phyloP scores from a whole-genome alignment of 2,797 vertebrate genomes.

The Avahi laniger region DNA sequence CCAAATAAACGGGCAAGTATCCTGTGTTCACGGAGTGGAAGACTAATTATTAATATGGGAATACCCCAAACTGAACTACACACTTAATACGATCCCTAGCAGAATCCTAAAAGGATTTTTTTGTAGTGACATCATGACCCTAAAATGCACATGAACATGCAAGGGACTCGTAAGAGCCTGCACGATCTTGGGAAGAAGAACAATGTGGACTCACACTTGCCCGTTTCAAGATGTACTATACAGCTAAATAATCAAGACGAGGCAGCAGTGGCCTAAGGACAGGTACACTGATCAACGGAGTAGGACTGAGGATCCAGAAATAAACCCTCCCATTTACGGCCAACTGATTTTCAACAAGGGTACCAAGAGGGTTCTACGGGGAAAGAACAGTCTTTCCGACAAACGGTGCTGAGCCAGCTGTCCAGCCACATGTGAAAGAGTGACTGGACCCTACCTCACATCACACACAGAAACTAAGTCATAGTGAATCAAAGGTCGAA shows the following conservation, averaged over 20 bases:
- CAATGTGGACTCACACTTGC: not conserved
- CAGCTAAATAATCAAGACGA: no score
- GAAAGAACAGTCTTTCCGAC: not conserved
- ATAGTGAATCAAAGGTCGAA: not conserved
- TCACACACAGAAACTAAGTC: fast-evolving
- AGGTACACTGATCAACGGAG: not conserved
- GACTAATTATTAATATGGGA: not conserved
- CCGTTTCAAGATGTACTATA: not conserved
- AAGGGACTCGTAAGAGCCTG: not conserved
- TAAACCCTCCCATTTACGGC: not conserved
- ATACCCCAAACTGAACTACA: not conserved
- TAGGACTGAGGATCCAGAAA: not conserved
- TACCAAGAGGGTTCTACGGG: not conserved
- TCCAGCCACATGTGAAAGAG: not conserved
- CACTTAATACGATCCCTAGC: not conserved
- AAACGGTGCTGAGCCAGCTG: fast-evolving
- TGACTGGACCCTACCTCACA: fast-evolving
- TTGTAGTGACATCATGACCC: not conserved
- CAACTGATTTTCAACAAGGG: not conserved
- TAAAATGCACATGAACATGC: not conserved
- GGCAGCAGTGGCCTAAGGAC: not conserved
- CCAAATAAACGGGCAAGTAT: not conserved
- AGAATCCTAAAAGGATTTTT: not conserved
- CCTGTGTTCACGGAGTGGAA: not conserved
- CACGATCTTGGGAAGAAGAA: not conserved